phyloP scores from a whole-genome alignment of 2,888 invertebrate genomes.

The Acanthococcus lagerstroemiae region DNA sequence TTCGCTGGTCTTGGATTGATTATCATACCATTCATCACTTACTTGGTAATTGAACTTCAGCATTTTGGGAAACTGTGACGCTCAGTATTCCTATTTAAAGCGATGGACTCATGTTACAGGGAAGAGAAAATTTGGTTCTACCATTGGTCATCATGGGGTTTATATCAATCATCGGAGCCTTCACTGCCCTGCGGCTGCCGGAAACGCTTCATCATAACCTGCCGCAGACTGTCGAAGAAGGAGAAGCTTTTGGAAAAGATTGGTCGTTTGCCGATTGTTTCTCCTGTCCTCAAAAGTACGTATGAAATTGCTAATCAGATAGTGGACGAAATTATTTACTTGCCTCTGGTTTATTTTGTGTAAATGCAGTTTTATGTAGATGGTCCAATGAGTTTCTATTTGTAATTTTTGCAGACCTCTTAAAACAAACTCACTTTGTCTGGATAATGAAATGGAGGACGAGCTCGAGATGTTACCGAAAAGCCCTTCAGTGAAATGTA shows the following conservation, averaged over 20 bases:
- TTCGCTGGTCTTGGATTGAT: constrained; percentile 80
- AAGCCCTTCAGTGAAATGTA: constrained; percentile 34
- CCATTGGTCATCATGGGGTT: constrained; percentile 76
- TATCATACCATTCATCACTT: constrained; percentile 82
- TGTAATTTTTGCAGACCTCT: constrained; percentile 44
- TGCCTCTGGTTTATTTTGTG: too few relatives aligned
- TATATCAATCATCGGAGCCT: constrained; percentile 68
- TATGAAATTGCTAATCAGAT: too few relatives aligned
- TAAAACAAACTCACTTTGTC: constrained; percentile 45
- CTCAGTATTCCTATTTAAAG: not conserved
- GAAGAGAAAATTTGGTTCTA: constrained; percentile 69
- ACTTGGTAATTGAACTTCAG: constrained; percentile 74
- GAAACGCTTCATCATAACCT: constrained; percentile 74
- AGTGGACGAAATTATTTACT: too few relatives aligned
- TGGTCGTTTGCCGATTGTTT: constrained; percentile 67
- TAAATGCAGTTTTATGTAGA: not conserved
- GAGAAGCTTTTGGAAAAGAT: constrained; percentile 74
- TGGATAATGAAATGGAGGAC: constrained; percentile 55
- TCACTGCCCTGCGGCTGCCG: constrained; percentile 68
- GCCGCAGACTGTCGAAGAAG: constrained; percentile 79
- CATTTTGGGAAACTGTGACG: too few relatives aligned
- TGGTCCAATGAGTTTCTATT: not conserved
- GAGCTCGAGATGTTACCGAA: constrained; percentile 42
- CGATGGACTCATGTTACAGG: constrained; percentile 48
- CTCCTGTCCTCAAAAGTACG: constrained; percentile 47